Base-by-base conservation (phyloP, 2,888 invertebrate species). In the Xestia sexstrigata region DNA sequence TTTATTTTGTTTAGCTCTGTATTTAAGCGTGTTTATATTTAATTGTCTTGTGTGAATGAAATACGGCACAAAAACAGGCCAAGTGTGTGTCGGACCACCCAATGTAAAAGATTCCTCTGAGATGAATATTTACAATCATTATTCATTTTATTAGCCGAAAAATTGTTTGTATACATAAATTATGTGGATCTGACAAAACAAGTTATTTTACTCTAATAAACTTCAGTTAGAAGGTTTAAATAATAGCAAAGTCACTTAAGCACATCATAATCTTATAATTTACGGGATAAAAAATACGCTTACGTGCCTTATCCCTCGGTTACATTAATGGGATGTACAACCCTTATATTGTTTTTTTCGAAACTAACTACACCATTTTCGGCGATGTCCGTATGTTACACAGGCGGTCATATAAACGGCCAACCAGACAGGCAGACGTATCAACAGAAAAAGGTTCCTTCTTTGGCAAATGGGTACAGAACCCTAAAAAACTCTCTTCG, bases 1-100 rank as follows among this genome's bases (percentile, higher is more conserved):
- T 62, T 62, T 81, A 70, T 85, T 87, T 87, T 49, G 58, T 81
- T 74, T 70, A 66, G 66, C 15, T 17, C 7, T 35, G 20, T 74
- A 67, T 76, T 72, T 35, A 47, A 20, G n/a, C 39, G 39, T 74
- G 63, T 58, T 69, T 55, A 70, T 30, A 78, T 62, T 62, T 30
- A 70, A 45, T 70, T 76, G 45, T 71, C 63, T 63, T 49, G 26
- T 76, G 75, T 52, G 45, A 67, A 70, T 60, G 49, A 67, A 70
- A 77, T 47, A 66, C 60, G 30, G 6, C 35, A 67, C 20, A 60
- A 26, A 60, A 60, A 20, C 17, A 5, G 17, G 8, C 17, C 30
- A 30, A 60, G 30, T 60, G 26, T n/a, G 60, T 3, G 13, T 30
- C 8, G 17, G 2, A 30, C 11, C 3, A 17, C 23, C 2, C 17